Evolutionary conservation across 2,797 vertebrate genomes (phyloP).

Genomic region (Pyrocephalus nanus): DNA sequence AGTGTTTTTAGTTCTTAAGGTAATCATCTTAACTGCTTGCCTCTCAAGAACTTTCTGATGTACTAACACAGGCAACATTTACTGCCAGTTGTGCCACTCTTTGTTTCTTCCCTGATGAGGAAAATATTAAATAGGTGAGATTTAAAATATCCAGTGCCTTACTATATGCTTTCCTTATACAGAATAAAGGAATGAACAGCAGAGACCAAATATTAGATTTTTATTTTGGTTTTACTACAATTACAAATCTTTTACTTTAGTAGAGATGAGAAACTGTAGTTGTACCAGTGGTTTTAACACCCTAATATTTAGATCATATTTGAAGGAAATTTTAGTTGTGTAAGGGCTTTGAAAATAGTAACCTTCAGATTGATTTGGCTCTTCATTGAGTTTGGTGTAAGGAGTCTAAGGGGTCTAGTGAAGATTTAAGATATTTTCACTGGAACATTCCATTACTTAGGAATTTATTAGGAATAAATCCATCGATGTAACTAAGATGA

Average conservation of each 20-base stretch:
- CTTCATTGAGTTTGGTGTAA: not conserved
- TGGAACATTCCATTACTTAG: not conserved
- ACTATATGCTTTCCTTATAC: not conserved
- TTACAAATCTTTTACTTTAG: not conserved
- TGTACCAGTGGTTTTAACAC: not conserved
- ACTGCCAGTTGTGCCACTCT: not conserved
- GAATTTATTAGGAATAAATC: not conserved
- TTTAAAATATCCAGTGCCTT: not conserved
- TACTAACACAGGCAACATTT: not conserved
- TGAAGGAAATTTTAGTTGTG: not conserved
- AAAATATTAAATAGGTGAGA: not conserved
- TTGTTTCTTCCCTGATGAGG: not conserved
- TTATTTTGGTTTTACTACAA: not conserved
- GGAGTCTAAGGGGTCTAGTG: not conserved
- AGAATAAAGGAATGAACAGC: not conserved
- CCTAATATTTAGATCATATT: not conserved
- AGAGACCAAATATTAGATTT: not conserved
- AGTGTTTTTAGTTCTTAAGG: not conserved
- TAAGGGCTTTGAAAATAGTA: not conserved
- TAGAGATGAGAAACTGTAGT: not conserved
- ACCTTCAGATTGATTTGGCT: not conserved
- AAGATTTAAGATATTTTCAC: not conserved
- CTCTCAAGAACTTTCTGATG: not conserved
- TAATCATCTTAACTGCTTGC: not conserved
- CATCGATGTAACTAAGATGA: not conserved